Percentiles rank a stretch among this genome's conserved stretches.
These are phyloP conservation scores for Hypsibius dujardini DNA, from an alignment of 1,140 invertebrate species.

Conservation along the genomic window DNA sequence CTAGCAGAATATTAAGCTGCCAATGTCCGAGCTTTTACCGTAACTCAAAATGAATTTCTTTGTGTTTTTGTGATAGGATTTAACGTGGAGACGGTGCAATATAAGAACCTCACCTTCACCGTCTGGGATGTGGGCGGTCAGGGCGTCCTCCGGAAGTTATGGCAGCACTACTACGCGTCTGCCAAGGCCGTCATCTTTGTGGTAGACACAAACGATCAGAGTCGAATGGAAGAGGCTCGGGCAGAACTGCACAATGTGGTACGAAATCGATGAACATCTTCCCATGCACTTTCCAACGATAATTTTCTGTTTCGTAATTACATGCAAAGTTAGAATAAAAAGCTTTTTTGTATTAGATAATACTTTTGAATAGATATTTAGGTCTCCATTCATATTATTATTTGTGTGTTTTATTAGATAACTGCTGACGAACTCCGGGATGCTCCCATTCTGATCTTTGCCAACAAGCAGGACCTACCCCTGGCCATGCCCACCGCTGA, in stretches of 20 bases:
- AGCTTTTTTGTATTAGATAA: no score
- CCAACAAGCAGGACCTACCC: conserved; percentile 39
- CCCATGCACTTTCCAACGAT: no score
- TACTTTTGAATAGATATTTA: no score
- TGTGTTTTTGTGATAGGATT: conserved; percentile 31
- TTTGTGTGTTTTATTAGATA: not conserved
- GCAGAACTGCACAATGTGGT: conserved; percentile 23
- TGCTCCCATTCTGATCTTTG: conserved; percentile 39
- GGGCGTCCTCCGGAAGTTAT: conserved; percentile 33
- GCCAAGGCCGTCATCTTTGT: conserved; percentile 40
- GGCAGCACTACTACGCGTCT: conserved; percentile 33
- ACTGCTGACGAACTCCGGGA: conserved; percentile 39
- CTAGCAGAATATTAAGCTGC: no score
- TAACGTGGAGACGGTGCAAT: conserved; percentile 37
- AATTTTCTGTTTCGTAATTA: no score
- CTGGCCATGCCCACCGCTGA: conserved; percentile 10
- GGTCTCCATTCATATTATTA: no score
- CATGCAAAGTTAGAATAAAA: no score
- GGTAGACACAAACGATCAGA: conserved; percentile 37
- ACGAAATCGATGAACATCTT: not conserved
- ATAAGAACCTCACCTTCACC: conserved; percentile 35
- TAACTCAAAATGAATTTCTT: no score
- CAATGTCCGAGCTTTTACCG: no score
- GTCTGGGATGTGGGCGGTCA: conserved; percentile 38
- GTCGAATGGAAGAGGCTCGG: conserved; percentile 37